phyloP scores from a whole-genome alignment of 2,797 vertebrate species.

The Dipus sagitta region DNA sequence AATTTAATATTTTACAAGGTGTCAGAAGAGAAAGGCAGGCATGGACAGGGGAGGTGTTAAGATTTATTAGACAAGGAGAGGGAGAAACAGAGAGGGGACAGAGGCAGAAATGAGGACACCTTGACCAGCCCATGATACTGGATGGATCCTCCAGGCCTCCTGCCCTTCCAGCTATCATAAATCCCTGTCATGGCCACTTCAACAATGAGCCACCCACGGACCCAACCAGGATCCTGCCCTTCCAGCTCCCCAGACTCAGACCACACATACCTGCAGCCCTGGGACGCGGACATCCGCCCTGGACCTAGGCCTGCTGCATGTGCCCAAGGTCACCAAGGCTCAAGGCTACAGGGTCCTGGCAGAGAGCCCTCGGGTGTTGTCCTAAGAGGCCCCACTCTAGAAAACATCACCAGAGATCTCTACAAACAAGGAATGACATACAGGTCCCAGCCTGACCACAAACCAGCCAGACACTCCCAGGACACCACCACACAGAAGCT shows the following conservation, averaged over 20 bases:
- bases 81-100: not conserved
- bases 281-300: not conserved
- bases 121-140: rapidly evolving
- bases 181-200: not conserved
- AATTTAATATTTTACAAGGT: conserved; percentile 55
- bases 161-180: rapidly evolving
- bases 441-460: not conserved
- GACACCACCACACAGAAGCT: rapidly evolving
- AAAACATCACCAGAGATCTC: rapidly evolving
- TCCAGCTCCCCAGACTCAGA: conserved; percentile 88
- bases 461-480: not conserved
- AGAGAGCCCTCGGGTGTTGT: conserved; percentile 69
- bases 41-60: not conserved
- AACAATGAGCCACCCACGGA: conserved; percentile 83
- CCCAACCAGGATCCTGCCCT: conserved; percentile 90
- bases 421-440: rapidly evolving
- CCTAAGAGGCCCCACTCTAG: conserved; percentile 63
- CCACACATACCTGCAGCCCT: not conserved
- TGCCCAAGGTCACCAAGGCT: conserved; percentile 56
- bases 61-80: not conserved
- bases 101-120: not conserved
- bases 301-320: conserved; percentile 70
- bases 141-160: not conserved
- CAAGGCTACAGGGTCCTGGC: conserved; percentile 73
- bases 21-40: not conserved